Conservation (phyloP, 1,140 invertebrate species). For the Drosophila kanapiae region DNA sequence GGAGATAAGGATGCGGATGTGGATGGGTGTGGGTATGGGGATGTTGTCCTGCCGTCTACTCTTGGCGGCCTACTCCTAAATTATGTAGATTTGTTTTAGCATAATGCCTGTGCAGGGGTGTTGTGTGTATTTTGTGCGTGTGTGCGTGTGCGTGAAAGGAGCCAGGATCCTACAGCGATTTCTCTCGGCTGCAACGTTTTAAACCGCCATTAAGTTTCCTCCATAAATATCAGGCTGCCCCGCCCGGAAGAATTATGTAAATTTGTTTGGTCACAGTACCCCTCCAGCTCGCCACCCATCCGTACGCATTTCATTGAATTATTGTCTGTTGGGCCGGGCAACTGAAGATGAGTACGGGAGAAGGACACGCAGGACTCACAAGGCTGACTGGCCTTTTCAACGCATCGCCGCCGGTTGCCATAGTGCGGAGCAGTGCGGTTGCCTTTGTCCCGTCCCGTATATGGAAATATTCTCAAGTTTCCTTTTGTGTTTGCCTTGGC, state of each 20-base stretch:
- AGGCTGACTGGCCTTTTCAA: constrained; percentile 32
- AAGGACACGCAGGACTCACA: neutral
- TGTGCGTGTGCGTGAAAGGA: constrained; percentile 28
- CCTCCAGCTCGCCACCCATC: constrained; percentile 12
- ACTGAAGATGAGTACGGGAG: constrained; percentile 17
- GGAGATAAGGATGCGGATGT: neutral
- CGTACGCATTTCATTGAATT: constrained; percentile 58
- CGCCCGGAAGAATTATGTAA: constrained; percentile 72
- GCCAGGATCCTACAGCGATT: constrained; percentile 47
- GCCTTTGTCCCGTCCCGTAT: constrained; percentile 20
- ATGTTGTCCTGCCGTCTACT: constrained; percentile 45
- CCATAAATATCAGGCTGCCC: constrained; percentile 75
- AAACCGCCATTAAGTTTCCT: constrained; percentile 78
- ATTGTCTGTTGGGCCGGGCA: constrained; percentile 45
- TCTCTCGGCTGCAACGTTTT: constrained; percentile 70
- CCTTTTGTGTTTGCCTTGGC: constrained; percentile 12
- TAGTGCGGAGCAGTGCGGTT: constrained; percentile 28
- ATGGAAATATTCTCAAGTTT: constrained; percentile 40
- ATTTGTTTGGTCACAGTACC: constrained; percentile 68
- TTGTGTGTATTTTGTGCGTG: constrained; percentile 8
- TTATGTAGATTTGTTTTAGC: constrained; percentile 83
- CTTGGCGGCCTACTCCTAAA: constrained; percentile 74
- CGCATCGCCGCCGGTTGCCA: constrained; percentile 31
- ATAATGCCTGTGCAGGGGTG: constrained; percentile 58
- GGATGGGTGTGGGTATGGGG: neutral